Conservation (phyloP, 1,140 invertebrate species). For the Melanaphis sacchari region DNA sequence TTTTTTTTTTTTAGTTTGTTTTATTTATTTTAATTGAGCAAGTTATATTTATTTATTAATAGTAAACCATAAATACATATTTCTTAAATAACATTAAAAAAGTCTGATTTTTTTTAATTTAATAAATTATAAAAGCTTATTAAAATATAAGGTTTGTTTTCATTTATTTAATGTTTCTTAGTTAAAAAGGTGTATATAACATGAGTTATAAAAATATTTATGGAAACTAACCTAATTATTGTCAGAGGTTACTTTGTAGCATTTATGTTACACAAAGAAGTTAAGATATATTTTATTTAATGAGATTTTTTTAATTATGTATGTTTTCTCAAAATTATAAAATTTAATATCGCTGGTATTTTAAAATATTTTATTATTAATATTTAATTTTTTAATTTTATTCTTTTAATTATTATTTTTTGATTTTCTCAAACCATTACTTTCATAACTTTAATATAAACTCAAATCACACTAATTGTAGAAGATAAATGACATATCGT, state of each 20-base stretch:
- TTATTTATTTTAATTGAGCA: not conserved
- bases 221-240: not conserved
- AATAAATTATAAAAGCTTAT: not conserved
- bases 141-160: not conserved
- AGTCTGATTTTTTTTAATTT: conserved; percentile 6
- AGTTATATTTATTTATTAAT: not conserved
- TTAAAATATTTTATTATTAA: no score
- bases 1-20: not conserved
- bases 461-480: not conserved
- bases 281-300: not conserved
- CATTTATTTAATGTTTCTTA: not conserved
- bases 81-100: not conserved
- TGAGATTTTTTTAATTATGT: no score
- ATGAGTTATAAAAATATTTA: not conserved
- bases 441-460: no score
- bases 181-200: not conserved
- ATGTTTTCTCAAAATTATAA: no score
- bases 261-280: not conserved
- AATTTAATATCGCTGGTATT: no score
- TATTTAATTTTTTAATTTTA: no score
- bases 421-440: no score
- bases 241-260: no score
- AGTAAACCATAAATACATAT: not conserved
- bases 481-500: not conserved
- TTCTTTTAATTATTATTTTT: no score